Evolutionary conservation across 2,113 vertebrate genomes (phyloP).

Genomic region (Pycnonotus jocosus): DNA sequence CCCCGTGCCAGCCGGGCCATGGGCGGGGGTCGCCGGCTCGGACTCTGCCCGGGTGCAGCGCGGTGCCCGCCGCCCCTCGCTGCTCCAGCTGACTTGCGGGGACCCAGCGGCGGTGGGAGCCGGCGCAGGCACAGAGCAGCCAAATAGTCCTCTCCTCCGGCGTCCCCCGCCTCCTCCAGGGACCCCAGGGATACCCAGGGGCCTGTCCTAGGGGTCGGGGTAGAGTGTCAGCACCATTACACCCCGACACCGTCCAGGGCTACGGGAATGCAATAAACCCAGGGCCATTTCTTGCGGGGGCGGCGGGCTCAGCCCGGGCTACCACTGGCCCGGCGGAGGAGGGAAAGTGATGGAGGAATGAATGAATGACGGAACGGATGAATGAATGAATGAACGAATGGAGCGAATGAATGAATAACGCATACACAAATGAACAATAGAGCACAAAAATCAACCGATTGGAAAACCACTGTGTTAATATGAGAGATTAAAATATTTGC

Average conservation of each 20-base stretch:
- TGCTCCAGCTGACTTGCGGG: background rate
- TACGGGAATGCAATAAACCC: background rate
- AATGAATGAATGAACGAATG: background rate
- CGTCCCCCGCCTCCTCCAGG: background rate
- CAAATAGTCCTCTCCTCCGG: background rate
- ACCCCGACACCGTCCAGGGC: background rate
- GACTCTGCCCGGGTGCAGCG: background rate
- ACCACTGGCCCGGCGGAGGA: background rate
- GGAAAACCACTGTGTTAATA: conserved; percentile 44
- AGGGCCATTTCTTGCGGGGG: fast-evolving
- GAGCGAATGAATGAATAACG: conserved; percentile 8
- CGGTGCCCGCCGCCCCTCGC: background rate
- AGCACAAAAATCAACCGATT: conserved; percentile 6
- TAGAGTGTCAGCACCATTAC: background rate
- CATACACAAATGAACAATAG: conserved; percentile 23
- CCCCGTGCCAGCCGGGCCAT: background rate
- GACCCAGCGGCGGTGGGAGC: background rate
- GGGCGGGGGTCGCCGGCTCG: background rate
- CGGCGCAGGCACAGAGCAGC: background rate
- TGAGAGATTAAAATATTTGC: conserved; percentile 60
- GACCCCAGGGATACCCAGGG: background rate
- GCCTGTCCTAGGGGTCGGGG: background rate
- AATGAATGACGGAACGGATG: background rate
- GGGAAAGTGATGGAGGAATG: background rate
- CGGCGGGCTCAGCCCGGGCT: background rate